A percentile compares a stretch with the other conserved stretches of the same genome.
phyloP scores from a whole-genome alignment of 2,113 vertebrate genomes.

The Indicator maculatus region DNA sequence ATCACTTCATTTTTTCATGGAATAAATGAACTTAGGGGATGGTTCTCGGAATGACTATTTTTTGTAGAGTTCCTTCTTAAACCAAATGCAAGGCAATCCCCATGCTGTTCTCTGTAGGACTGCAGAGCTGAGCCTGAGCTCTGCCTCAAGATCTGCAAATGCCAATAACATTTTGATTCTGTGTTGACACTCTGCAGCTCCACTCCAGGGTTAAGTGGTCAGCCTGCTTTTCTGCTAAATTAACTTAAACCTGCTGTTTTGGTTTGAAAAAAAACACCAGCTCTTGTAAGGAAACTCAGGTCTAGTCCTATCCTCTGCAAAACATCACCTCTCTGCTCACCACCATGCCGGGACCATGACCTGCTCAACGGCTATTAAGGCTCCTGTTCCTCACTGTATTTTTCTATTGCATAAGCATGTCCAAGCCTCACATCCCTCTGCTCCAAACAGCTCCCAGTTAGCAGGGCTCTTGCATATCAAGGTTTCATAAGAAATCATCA shows the following conservation, averaged over 20 bases:
- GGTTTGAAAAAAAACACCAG: background rate
- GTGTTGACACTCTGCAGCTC: background rate
- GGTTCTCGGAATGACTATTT: background rate
- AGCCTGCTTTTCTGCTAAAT: background rate
- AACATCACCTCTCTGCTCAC: conserved; percentile 1
- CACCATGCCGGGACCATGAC: background rate
- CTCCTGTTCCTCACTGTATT: conserved; percentile 41
- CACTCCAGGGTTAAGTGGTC: background rate
- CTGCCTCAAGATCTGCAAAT: background rate
- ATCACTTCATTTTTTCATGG: background rate
- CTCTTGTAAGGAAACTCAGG: background rate
- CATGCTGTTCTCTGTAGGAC: background rate
- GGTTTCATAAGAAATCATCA: conserved; percentile 70
- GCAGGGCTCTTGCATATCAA: conserved; percentile 72
- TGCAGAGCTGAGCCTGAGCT: background rate
- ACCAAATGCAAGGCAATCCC: background rate
- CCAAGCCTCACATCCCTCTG: conserved; percentile 51
- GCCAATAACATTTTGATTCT: background rate
- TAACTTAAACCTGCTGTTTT: background rate
- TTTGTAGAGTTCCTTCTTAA: background rate
- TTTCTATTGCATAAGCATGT: conserved; percentile 5
- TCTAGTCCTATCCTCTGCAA: conserved; percentile 31
- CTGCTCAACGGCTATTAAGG: conserved; percentile 34
- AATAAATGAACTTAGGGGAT: background rate
- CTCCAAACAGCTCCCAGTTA: conserved; percentile 66